phyloP scores from a whole-genome alignment of 2,888 invertebrate genomes.

The Neuroscelio doddi region DNA sequence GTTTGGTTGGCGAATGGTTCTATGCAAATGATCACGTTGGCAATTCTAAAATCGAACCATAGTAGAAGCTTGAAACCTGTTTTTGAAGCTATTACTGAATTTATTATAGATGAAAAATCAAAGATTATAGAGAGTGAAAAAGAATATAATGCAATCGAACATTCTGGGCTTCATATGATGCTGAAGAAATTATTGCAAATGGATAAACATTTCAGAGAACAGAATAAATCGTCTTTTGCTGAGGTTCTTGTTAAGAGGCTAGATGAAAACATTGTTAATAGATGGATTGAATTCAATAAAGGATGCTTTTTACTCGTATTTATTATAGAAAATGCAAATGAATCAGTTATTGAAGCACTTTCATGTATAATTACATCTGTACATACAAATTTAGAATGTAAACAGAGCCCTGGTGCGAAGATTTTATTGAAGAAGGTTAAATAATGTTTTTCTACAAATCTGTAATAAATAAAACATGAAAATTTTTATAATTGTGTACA shows the following conservation, averaged over 20 bases:
- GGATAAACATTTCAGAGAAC: conserved; percentile 74
- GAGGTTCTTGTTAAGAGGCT: conserved; percentile 74
- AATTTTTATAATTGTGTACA: too few species aligned
- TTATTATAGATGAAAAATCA: conserved; percentile 74
- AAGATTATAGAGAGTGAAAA: conserved; percentile 70
- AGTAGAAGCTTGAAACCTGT: conserved; percentile 70
- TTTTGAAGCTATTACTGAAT: conserved; percentile 71
- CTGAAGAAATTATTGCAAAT: conserved; percentile 82
- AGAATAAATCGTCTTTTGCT: conserved; percentile 73
- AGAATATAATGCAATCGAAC: conserved; percentile 77
- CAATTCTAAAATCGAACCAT: conserved; percentile 79
- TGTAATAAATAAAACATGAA: too few species aligned
- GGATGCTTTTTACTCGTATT: conserved; percentile 84
- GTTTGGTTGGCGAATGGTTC: conserved; percentile 82
- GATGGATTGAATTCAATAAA: conserved; percentile 82
- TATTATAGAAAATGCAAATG: conserved; percentile 77
- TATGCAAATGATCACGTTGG: conserved; percentile 80
- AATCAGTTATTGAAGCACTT: conserved; percentile 71
- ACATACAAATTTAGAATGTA: conserved; percentile 73
- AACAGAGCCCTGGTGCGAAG: conserved; percentile 77
- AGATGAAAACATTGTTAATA: conserved; percentile 74
- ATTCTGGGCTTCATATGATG: conserved; percentile 83
- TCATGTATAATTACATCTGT: conserved; percentile 74
- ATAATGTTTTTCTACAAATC: conserved; percentile 24
- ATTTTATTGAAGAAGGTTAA: conserved; percentile 75